Conservation (phyloP, 2,113 vertebrate species). For the Pseudorhombus dupliciocellatus region DNA sequence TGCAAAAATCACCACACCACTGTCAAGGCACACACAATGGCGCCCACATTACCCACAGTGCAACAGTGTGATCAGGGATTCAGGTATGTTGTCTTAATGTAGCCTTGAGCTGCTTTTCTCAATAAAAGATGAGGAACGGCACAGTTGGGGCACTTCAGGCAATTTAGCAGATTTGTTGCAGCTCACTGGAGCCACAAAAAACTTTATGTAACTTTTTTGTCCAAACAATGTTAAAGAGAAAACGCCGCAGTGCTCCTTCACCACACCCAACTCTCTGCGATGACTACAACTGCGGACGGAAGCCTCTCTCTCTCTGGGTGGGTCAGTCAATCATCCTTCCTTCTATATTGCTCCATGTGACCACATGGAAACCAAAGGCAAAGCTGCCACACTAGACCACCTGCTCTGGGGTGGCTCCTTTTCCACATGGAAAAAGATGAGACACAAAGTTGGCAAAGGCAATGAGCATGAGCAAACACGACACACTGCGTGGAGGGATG, state of each 20-base stretch:
- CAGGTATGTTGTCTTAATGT: not conserved
- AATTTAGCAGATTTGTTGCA: not conserved
- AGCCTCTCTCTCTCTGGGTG: no score
- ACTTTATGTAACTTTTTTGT: no score
- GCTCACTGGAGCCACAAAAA: no score
- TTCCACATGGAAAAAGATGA: not conserved
- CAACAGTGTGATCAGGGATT: not conserved
- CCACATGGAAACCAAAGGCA: conserved; percentile 21
- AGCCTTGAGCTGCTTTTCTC: not conserved
- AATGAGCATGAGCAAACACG: not conserved
- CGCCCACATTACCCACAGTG: not conserved
- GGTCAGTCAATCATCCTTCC: no score
- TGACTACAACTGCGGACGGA: no score
- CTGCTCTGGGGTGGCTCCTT: conserved; percentile 21
- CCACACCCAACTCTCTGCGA: not conserved
- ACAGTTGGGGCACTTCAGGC: not conserved
- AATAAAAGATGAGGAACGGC: not conserved
- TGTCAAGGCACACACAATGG: no score
- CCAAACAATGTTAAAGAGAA: no score
- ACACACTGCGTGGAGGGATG: conserved; percentile 2
- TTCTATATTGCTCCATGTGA: not conserved
- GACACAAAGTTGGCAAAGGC: not conserved
- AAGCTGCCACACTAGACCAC: conserved; percentile 31
- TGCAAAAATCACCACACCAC: no score
- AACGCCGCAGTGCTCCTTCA: not conserved